Evolutionary conservation across 2,113 vertebrate genomes (phyloP), one percentile per base, ranked within the genome.

Genomic region (Mastomys coucha): DNA sequence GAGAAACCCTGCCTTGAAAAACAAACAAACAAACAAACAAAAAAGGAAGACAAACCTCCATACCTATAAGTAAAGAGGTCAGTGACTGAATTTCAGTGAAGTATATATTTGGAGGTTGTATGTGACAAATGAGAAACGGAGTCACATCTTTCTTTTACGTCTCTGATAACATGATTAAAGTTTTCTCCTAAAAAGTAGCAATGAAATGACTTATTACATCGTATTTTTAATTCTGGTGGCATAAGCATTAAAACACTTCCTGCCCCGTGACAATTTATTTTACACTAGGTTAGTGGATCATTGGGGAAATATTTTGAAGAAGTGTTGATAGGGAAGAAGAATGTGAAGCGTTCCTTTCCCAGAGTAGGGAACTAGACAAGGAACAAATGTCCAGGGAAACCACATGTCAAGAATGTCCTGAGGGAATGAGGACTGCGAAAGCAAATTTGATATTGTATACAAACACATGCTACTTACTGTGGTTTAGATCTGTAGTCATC

Each of bases 121-220:
- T 73, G 39, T 56, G 72, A 9, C 2, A 42, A 73, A 1, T 20
- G 53, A 91, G 20, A 77, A 3, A 92, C 89, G 14, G 24, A 11
- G 6, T 2, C 17, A 19, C 26, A 10, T 31, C 7, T 1, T 78
- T 80, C 42, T 11, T 39, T 81, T 70, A 36, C 33, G 4, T 24
- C 26, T 86, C 63, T 85, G 45, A 69, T 72, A 39, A 11, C 28
- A 2, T 28, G 67, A 90, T 87, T 90, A 56, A 85, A 42, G 0
- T n/a, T 45, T 1, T 31, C 28, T 70, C 73, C 28, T 85, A 53
- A 94, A 94, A 95, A 94, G 17, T 22, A 70, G 76, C 42, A 53
- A 80, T 88, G 39, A 49, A 39, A 0, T 4, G 20, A 9, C 13
- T 63, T 45, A 45, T 84, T 42, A 42, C 13, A 31, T 42, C 13